Evolutionary conservation across 2,888 invertebrate genomes (phyloP), one percentile per base, ranked within the genome.

Genomic region (Pedicia rivosa): DNA sequence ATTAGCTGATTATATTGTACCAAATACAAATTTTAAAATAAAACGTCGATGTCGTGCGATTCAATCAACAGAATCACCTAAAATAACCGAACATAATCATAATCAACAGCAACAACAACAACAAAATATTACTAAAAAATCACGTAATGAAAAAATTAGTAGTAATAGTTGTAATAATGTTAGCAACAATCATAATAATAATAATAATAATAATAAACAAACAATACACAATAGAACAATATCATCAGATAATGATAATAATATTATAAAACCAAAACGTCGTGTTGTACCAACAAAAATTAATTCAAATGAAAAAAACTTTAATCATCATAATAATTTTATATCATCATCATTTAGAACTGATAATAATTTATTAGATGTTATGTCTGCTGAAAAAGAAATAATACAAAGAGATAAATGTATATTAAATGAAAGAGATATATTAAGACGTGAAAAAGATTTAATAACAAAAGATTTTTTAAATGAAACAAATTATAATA

Each of bases 321-420:
- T 17, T 3, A 35, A 35, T 35, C 51, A 3, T 26, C 36, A 13
- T 4, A 29, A 37, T 25, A 30, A 38, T 19, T 43, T 42, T 35
- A 41, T 36, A 20, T 50, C 50, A 39, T 55, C 58, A 20, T 52
- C 55, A n/a, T 56, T 56, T 41, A 54, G 57, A 39, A 52, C 50
- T 28, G 61, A 60, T n/a, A 60, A 59, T 31, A 61, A 62, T 41
- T 46, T 62, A 5, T 42, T 52, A 8, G 48, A 53, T 26, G 43
- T 35, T 12, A 25, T 26, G 26, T 15, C 15, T 2, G 37, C 28
- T n/a, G 36, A 40, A 9, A 16, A 17, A 5, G 38, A n/a, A n/a
- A n/a, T n/a, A n/a, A n/a, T n/a, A n/a, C n/a, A n/a, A n/a, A n/a
- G n/a, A 37, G 16, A 2, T 13, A 3, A 12, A 15, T 12, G 4